Conservation (phyloP, 2,113 vertebrate species). For the Elephantulus edwardii region DNA sequence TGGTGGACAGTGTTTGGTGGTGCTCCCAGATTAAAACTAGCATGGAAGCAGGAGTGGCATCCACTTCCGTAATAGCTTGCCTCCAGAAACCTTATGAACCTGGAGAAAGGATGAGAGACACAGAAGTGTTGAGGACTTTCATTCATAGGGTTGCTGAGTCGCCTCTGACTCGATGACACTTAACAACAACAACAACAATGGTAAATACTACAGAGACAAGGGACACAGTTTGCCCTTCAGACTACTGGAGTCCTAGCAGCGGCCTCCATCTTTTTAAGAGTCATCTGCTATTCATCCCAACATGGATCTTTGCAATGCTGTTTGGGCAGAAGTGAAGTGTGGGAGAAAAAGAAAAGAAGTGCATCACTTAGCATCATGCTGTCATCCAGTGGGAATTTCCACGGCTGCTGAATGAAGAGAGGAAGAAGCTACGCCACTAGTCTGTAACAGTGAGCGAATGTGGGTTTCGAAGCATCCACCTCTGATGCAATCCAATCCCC, state of each 20-base stretch:
- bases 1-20: too few species aligned
- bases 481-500: slow-evolving; percentile 18
- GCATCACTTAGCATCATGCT: not conserved
- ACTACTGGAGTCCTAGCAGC: not conserved
- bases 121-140: too few species aligned
- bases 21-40: too few species aligned
- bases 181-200: too few species aligned
- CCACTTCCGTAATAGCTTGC: too few species aligned
- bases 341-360: slow-evolving; percentile 2
- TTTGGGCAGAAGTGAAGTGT: not conserved
- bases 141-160: too few species aligned
- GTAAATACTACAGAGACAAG: not conserved
- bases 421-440: slow-evolving; percentile 13
- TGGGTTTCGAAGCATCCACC: not conserved
- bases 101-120: too few species aligned
- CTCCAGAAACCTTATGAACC: too few species aligned
- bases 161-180: too few species aligned
- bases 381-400: not conserved
- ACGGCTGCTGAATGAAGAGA: slow-evolving; percentile 21
- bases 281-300: not conserved
- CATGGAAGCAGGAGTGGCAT: too few species aligned
- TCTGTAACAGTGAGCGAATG: not conserved
- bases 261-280: not conserved
- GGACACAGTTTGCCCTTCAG: not conserved
- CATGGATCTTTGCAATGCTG: not conserved